Percentiles rank a stretch among this genome's conserved stretches.
Evolutionary conservation across 2,888 invertebrate genomes (phyloP).

Genomic region (Watsonalla cultraria): DNA sequence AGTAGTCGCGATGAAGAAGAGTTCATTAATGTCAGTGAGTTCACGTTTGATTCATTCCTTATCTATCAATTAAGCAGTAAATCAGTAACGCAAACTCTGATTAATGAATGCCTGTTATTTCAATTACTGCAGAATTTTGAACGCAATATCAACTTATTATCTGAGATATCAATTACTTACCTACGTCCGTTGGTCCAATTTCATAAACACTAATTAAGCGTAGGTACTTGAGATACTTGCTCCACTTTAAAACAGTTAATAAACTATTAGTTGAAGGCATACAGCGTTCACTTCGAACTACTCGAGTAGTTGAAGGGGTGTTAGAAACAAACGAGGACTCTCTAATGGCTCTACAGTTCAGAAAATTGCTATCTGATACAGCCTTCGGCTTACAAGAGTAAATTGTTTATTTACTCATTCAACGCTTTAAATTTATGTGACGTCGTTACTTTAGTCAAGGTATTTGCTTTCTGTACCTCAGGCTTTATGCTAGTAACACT

Average conservation of each 20-base stretch:
- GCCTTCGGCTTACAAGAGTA: slow-evolving; percentile 1
- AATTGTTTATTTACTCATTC: slow-evolving; percentile 1
- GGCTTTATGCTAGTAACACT: too few species aligned
- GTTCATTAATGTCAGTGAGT: too few species aligned
- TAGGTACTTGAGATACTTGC: background rate
- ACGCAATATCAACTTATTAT: too few species aligned
- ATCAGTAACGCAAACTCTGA: too few species aligned
- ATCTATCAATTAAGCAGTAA: too few species aligned
- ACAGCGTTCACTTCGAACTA: slow-evolving; percentile 1
- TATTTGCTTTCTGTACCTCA: background rate
- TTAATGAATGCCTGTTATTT: too few species aligned
- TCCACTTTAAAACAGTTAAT: background rate
- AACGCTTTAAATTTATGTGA: background rate
- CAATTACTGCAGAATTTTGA: too few species aligned
- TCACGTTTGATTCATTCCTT: too few species aligned
- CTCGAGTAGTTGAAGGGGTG: background rate
- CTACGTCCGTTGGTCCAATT: too few species aligned
- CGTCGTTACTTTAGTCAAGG: background rate
- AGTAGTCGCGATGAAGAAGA: too few species aligned
- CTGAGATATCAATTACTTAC: too few species aligned
- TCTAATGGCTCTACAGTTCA: slow-evolving; percentile 2
- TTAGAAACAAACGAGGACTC: background rate
- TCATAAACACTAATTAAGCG: too few species aligned
- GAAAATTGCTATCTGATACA: slow-evolving; percentile 3
- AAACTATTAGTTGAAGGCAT: slow-evolving; percentile 1